Percentiles rank a stretch among this genome's conserved stretches.
phyloP scores from a whole-genome alignment of 2,113 vertebrate species.

The Gymnarchus niloticus region DNA sequence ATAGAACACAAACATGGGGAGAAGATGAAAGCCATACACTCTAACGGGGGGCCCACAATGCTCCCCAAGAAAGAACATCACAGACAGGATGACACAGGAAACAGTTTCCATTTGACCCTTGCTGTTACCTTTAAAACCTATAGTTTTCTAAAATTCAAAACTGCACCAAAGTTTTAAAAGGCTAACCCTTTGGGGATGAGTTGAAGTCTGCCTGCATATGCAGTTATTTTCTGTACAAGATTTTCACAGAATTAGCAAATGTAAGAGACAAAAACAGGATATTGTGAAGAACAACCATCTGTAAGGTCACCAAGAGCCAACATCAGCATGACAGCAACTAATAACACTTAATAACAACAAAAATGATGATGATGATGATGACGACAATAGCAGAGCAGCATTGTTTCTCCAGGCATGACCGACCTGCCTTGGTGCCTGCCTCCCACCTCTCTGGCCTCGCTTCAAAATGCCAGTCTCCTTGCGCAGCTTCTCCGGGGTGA shows the following conservation, averaged over 20 bases:
- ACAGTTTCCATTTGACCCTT: too few species aligned
- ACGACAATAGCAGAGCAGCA: too few species aligned
- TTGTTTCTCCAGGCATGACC: neutral
- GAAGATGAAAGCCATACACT: neutral
- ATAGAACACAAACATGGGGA: too few species aligned
- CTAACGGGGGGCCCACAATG: too few species aligned
- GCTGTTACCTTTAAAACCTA: too few species aligned
- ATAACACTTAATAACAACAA: constrained; percentile 4
- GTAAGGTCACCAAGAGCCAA: too few species aligned
- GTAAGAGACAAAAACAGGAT: neutral
- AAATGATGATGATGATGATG: too few species aligned
- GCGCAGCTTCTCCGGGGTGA: constrained; percentile 26
- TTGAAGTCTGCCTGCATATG: neutral
- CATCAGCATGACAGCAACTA: neutral
- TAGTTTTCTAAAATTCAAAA: too few species aligned
- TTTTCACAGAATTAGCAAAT: neutral
- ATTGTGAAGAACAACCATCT: too few species aligned
- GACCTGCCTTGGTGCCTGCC: constrained; percentile 4
- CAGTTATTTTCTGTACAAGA: neutral
- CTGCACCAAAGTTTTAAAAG: neutral
- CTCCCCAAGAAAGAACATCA: neutral
- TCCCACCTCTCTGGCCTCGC: neutral
- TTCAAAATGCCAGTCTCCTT: constrained; percentile 19
- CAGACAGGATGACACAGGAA: neutral
- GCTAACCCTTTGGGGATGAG: neutral